Evolutionary conservation across 1,140 invertebrate genomes (phyloP), one percentile per base, ranked within the genome.

Genomic region (Diabrotica virgifera): DNA sequence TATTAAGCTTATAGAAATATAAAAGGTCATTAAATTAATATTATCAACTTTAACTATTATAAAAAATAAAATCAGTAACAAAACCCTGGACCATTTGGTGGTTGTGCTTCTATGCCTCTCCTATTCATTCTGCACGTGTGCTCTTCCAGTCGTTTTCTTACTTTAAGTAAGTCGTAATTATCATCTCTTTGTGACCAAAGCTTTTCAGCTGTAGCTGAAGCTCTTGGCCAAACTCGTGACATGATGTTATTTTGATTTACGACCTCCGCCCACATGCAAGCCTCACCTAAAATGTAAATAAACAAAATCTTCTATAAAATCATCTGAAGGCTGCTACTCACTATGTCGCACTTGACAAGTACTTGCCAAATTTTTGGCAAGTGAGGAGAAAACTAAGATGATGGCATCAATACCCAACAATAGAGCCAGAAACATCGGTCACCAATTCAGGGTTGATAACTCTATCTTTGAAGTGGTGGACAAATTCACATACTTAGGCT

Each of bases 211-310:
- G 89, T 84, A 0, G 92, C 91, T 63, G 87, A 86, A 0, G 93
- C 91, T 66, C 94, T 79, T 3, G 93, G 93, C 87, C 90, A 94
- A 8, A 90, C 84, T 72, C 87, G 83, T 40, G 79, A 76, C 38
- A 87, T 74, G 6, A 85, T 70, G 69, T 85, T 85, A 35, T 77
- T 74, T 56, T 83, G 84, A 74, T 96, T 92, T 0, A 94, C 90
- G 70, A 86, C 89, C 79, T 97, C 94, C 1, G 86, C 86, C 95
- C 95, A 96, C 88, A 97, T 91, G 71, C 92, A 94, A 5, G 92
- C 90, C 79, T 96, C 94, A 1, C 95, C 95, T 65, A 46, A 40
- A 54, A 65, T 35, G 60, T 51, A 37, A 36, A 35, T 56, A 5
- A 56, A n/a, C 36, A 7, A 53, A 53, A 12, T 54, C 10, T 14